These are phyloP conservation scores for Galeopterus variegatus DNA, from an alignment of 2,113 vertebrate species.

Conservation along the genomic window DNA sequence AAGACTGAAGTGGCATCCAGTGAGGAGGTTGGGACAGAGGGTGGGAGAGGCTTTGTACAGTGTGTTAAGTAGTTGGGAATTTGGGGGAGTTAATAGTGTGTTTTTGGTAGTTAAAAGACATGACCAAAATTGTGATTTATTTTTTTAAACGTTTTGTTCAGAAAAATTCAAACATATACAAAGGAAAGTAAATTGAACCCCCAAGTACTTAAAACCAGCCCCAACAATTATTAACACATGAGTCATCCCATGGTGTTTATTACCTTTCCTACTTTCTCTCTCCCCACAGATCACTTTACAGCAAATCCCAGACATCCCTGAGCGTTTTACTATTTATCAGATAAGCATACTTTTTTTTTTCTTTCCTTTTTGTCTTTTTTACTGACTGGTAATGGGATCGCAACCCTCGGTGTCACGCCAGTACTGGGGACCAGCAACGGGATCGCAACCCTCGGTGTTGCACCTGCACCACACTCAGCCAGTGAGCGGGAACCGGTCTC, in stretches of 20 bases:
- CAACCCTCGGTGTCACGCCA: too few relatives aligned
- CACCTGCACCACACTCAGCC: too few relatives aligned
- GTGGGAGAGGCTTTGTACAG: rapidly evolving
- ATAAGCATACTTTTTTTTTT: not conserved
- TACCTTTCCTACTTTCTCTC: not conserved
- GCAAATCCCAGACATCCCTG: not conserved
- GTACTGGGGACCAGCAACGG: too few relatives aligned
- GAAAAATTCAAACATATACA: not conserved
- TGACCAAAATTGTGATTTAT: not conserved
- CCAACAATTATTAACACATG: not conserved
- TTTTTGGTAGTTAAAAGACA: not conserved
- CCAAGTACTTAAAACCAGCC: not conserved
- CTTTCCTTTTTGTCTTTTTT: too few relatives aligned
- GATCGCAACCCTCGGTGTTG: too few relatives aligned
- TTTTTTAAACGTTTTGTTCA: not conserved
- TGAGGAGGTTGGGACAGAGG: not conserved
- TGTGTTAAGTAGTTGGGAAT: too few relatives aligned
- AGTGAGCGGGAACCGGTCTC: too few relatives aligned
- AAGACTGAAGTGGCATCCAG: not conserved
- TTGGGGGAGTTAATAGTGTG: not conserved
- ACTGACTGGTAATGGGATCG: too few relatives aligned
- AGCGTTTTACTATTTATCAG: not conserved
- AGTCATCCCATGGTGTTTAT: rapidly evolving
- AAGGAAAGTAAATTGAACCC: not conserved
- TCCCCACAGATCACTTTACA: not conserved